phyloP scores from a whole-genome alignment of 2,888 invertebrate genomes.

The Cacoxenus indagator region DNA sequence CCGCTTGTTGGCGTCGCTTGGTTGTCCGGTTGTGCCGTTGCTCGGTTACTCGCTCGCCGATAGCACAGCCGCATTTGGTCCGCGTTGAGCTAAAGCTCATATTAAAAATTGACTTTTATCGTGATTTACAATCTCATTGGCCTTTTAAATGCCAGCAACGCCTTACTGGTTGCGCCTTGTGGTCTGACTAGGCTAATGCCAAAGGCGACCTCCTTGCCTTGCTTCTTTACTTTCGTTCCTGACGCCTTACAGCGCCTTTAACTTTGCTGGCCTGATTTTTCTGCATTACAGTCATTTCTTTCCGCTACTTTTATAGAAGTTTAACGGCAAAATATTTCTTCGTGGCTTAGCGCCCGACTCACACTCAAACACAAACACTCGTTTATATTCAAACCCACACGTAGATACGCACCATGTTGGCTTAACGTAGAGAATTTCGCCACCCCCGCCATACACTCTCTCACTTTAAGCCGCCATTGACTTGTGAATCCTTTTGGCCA shows the following conservation, averaged over 20 bases:
- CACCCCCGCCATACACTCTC: constrained; percentile 14
- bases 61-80: neutral
- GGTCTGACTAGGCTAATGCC: neutral
- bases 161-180: constrained; percentile 5
- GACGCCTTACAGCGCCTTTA: neutral
- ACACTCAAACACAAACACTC: constrained; percentile 45
- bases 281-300: constrained; percentile 9
- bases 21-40: neutral
- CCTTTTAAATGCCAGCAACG: constrained; percentile 39
- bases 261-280: constrained; percentile 5
- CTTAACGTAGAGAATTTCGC: constrained; percentile 4
- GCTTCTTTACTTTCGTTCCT: too few species aligned
- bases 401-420: constrained; percentile 28
- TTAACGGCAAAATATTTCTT: constrained; percentile 53
- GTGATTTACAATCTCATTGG: constrained; percentile 65
- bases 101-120: constrained; percentile 67
- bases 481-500: constrained; percentile 45
- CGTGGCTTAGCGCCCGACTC: constrained; percentile 58
- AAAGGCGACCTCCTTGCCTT: too few species aligned
- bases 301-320: constrained; percentile 14
- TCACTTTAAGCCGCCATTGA: constrained; percentile 8
- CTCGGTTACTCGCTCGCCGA: neutral
- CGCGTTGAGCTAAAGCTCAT: constrained; percentile 52
- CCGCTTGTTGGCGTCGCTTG: neutral
- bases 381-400: too few species aligned